These are phyloP conservation scores for Gasterosteus aculeatus DNA, from an alignment of 2,113 vertebrate genomes.

Conservation along the genomic window DNA sequence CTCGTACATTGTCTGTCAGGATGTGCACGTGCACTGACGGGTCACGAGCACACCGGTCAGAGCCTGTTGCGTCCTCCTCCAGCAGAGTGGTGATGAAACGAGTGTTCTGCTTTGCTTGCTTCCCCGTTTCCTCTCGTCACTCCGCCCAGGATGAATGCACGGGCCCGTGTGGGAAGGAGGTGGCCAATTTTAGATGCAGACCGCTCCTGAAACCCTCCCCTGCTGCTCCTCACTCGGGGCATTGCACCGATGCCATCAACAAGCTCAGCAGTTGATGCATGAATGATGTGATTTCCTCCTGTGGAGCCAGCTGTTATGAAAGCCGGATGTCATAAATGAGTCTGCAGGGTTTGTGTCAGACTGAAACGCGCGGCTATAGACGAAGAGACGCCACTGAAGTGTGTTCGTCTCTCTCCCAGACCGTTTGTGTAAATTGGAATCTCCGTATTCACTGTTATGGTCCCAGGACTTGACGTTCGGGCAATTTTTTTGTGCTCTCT, in stretches of 20 bases:
- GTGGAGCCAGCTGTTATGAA: conserved; percentile 46
- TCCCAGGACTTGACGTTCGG: neutral
- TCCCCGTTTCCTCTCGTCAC: conserved; percentile 26
- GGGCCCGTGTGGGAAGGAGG: conserved; percentile 10
- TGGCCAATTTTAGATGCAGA: conserved; percentile 7
- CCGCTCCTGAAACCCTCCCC: neutral
- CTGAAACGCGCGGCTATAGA: conserved; percentile 8
- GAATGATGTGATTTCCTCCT: conserved; percentile 56
- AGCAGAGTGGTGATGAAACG: conserved; percentile 5
- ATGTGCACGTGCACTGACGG: conserved; percentile 18
- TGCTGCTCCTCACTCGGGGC: conserved; percentile 22
- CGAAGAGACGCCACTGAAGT: neutral
- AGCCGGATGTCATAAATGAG: conserved; percentile 62
- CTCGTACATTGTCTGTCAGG: conserved; percentile 3
- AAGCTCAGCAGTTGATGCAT: conserved; percentile 61
- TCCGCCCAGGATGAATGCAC: conserved; percentile 22
- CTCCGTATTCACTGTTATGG: neutral
- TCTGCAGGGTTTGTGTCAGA: conserved; percentile 18
- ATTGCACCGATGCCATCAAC: conserved; percentile 40
- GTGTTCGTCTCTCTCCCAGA: neutral
- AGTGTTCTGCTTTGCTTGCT: conserved; percentile 20
- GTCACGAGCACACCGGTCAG: conserved; percentile 7
- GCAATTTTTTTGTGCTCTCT: neutral
- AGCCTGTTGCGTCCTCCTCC: neutral
- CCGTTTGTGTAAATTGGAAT: neutral